These are phyloP conservation scores for Griposia aprilina DNA, from an alignment of 2,888 invertebrate species.

Conservation along the genomic window DNA sequence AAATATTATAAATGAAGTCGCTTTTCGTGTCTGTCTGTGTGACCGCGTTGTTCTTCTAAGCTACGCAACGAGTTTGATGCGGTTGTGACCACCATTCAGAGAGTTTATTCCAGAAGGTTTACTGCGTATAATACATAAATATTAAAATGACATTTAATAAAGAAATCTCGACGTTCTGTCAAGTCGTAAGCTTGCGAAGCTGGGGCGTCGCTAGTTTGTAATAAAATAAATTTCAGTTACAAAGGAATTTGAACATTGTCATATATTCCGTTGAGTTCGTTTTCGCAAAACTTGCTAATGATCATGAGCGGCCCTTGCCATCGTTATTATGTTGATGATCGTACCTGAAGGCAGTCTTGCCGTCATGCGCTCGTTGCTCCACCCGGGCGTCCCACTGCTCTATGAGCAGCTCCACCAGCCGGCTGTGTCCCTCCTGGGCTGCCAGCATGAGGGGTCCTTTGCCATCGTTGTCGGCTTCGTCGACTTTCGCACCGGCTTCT, in stretches of 20 bases:
- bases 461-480: conserved; percentile 97
- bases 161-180: background rate
- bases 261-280: background rate
- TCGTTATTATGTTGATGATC: background rate
- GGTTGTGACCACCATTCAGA: no score
- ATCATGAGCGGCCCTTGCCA: background rate
- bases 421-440: conserved; percentile 95
- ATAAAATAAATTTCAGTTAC: background rate
- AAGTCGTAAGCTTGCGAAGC: background rate
- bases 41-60: no score
- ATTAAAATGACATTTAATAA: no score
- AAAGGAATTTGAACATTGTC: background rate
- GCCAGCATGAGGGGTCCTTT: conserved; percentile 96
- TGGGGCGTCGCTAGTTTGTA: background rate
- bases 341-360: conserved; percentile 95
- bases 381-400: conserved; percentile 94
- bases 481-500: conserved; percentile 96
- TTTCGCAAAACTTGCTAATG: background rate
- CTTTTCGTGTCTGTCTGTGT: background rate
- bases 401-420: conserved; percentile 92
- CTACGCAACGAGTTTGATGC: no score
- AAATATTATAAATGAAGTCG: background rate
- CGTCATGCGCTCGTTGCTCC: conserved; percentile 97
- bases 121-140: no score
- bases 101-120: no score